phyloP scores from a whole-genome alignment of 2,797 vertebrate species.

The Acrossocheilus fasciatus region DNA sequence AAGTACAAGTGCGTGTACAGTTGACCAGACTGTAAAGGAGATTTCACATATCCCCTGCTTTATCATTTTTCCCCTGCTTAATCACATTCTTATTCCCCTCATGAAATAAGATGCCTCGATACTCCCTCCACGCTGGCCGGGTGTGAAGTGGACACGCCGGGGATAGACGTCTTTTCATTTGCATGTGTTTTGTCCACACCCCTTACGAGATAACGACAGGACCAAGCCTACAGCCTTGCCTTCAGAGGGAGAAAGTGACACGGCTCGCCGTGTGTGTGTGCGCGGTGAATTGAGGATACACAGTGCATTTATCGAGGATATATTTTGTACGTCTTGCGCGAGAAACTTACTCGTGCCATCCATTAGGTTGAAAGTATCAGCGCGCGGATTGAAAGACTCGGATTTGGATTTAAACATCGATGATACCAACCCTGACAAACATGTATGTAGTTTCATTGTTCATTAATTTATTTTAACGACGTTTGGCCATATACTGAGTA shows the following conservation, averaged over 20 bases:
- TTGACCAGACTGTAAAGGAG: not conserved
- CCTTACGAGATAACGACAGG: conserved; percentile 60
- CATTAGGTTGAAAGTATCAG: conserved; percentile 35
- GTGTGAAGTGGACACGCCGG: conserved; percentile 43
- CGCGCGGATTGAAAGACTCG: conserved; percentile 37
- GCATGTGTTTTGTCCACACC: conserved; percentile 66
- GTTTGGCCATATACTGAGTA: not conserved
- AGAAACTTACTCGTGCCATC: conserved; percentile 12
- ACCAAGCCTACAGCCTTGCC: conserved; percentile 41
- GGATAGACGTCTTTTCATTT: conserved; percentile 57
- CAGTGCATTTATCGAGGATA: not conserved
- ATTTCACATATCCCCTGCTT: too few relatives aligned
- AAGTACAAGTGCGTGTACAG: not conserved
- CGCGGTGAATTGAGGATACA: not conserved
- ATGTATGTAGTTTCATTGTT: conserved; percentile 64
- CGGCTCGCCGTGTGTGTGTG: not conserved
- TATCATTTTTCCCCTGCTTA: not conserved
- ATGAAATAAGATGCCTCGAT: not conserved
- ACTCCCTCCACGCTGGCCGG: conserved; percentile 39
- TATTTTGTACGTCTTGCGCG: not conserved
- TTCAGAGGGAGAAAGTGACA: conserved; percentile 58
- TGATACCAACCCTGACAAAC: conserved; percentile 54
- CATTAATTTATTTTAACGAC: not conserved
- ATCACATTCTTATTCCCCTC: not conserved
- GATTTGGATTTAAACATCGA: conserved; percentile 54